Percentiles rank a stretch among this genome's conserved stretches.
Evolutionary conservation across 2,888 invertebrate species (phyloP).

Genomic region (Globia sparganii): DNA sequence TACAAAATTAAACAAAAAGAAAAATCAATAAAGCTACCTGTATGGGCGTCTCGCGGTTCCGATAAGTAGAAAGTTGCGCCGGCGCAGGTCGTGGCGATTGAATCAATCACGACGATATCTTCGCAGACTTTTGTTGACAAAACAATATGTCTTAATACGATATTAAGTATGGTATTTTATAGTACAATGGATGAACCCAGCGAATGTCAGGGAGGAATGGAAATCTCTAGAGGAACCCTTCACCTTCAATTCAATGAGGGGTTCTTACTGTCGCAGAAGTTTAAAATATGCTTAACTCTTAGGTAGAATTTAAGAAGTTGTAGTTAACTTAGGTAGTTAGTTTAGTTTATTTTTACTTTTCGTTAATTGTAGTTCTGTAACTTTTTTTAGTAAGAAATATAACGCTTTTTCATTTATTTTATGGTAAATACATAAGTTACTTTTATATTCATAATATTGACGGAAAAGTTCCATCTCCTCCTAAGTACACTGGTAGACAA

Average conservation of each 20-base stretch:
- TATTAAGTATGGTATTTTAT: constrained; percentile 14
- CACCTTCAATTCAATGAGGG: no score
- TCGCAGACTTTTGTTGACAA: constrained; percentile 44
- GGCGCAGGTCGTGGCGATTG: constrained; percentile 50
- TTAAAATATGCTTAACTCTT: no score
- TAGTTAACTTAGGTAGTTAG: no score
- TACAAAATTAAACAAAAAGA: constrained; percentile 41
- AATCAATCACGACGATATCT: constrained; percentile 56
- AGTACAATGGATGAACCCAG: no score
- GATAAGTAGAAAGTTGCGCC: constrained; percentile 60
- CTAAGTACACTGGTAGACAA: background rate
- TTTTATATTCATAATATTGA: background rate
- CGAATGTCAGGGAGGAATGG: no score
- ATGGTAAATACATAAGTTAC: background rate
- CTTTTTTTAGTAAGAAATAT: no score
- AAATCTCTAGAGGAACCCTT: no score
- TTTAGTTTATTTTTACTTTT: no score
- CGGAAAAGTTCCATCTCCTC: background rate
- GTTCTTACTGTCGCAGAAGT: no score
- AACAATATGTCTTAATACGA: constrained; percentile 41
- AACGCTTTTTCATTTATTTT: no score
- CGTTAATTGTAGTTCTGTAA: no score
- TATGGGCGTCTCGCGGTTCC: constrained; percentile 44
- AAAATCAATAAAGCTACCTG: constrained; percentile 58
- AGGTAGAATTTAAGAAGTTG: no score